These are phyloP conservation scores for Python bivittatus DNA, from an alignment of 2,113 vertebrate species.

Conservation along the genomic window DNA sequence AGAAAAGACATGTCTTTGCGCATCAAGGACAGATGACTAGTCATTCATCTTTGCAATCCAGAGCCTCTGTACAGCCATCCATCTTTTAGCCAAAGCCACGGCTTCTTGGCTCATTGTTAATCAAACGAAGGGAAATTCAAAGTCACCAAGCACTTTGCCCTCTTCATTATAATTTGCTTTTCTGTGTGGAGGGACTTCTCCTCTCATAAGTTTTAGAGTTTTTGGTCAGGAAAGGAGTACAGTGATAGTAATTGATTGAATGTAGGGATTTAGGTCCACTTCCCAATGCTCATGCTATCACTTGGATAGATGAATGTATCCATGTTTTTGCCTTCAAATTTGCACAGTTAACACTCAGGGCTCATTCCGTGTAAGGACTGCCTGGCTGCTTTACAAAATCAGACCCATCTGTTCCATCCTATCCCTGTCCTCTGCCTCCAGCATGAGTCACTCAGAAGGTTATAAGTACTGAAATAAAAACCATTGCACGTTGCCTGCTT, in stretches of 20 bases:
- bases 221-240: slow-evolving; percentile 22
- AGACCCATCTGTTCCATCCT: background rate
- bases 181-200: slow-evolving; percentile 5
- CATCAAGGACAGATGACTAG: slow-evolving; percentile 77
- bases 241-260: slow-evolving; percentile 17
- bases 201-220: slow-evolving; percentile 13
- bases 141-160: slow-evolving; percentile 34
- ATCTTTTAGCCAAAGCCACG: slow-evolving; percentile 70
- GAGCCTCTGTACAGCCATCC: slow-evolving; percentile 78
- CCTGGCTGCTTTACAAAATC: background rate
- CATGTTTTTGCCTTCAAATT: slow-evolving; percentile 36
- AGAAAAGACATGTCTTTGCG: slow-evolving; percentile 78
- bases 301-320: slow-evolving; percentile 27
- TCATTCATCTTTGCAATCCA: slow-evolving; percentile 78
- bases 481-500: background rate
- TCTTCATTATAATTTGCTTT: slow-evolving; percentile 44
- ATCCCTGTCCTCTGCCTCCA: background rate
- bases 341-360: background rate
- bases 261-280: slow-evolving; percentile 15
- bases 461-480: background rate
- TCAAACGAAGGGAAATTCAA: slow-evolving; percentile 63
- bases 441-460: background rate
- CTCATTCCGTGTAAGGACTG: slow-evolving; percentile 35
- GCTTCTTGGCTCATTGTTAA: slow-evolving; percentile 65
- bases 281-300: background rate